These are phyloP conservation scores for Pogonocherus hispidulus DNA, from an alignment of 2,888 invertebrate species.

Conservation along the genomic window DNA sequence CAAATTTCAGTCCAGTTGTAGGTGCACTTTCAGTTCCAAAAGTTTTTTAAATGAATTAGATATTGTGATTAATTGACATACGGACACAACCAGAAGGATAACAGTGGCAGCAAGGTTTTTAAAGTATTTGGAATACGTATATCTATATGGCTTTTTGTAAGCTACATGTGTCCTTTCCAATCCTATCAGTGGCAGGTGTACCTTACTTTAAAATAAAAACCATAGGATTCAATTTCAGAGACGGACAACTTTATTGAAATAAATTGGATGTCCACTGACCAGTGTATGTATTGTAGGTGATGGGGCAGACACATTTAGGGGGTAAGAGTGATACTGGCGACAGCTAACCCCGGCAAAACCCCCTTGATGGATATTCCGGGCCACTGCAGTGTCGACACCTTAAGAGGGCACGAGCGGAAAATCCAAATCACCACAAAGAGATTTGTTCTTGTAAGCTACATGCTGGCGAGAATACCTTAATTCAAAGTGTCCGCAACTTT, in stretches of 20 bases:
- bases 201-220: too few relatives aligned
- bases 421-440: neutral
- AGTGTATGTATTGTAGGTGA: neutral
- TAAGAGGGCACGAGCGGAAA: neutral
- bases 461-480: neutral
- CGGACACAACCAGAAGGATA: too few relatives aligned
- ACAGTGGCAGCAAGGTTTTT: too few relatives aligned
- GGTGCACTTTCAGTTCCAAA: too few relatives aligned
- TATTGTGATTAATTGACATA: too few relatives aligned
- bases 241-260: neutral
- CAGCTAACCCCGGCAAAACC: neutral
- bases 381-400: neutral
- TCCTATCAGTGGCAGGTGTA: too few relatives aligned
- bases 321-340: neutral
- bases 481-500: neutral
- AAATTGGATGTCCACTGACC: neutral
- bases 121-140: too few relatives aligned
- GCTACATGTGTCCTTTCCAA: too few relatives aligned
- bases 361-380: neutral
- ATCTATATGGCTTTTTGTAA: too few relatives aligned
- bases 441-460: neutral
- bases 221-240: neutral
- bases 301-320: neutral
- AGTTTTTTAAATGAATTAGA: too few relatives aligned
- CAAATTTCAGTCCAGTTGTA: too few relatives aligned